Base-by-base conservation (phyloP, 2,888 invertebrate genomes). In the Microctonus hyperodae region DNA sequence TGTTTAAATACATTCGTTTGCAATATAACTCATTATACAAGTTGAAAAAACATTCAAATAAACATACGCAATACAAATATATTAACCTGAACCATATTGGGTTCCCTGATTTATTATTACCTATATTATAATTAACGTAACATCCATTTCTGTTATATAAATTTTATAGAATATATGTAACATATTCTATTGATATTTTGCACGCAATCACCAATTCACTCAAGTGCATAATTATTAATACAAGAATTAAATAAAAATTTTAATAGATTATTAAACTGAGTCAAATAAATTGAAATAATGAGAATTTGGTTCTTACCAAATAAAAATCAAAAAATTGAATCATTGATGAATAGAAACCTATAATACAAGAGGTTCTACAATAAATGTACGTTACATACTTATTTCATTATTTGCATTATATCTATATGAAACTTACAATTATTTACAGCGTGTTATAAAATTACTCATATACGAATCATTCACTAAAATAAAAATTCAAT, bases 381-480 rank as follows among this genome's bases (percentile, higher is more conserved):
- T 50, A 51, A n/a, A n/a, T 44, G 31, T 22, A 60, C 28, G 44
- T 31, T 20, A n/a, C 40, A 44, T 60, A n/a, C 20, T 33, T 40
- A 25, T 60, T 56, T 61, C 59, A 53, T 13, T 58, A 16, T 53
- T 57, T 56, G 37, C 61, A 56, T 51, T 59, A 65, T 57, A 63
- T 64, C 64, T 67, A 71, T 66, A 59, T 56, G 65, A 69, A 72
- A 70, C 59, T 70, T 71, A 71, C 69, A 69, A 69, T 70, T 71
- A 71, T 71, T 71, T 70, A 72, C 70, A 72, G 63, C 65, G 64
- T 66, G 69, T 62, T 37, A 70, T 65, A 65, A 58, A 44, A 70
- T 61, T 70, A 69, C 58, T 59, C 55, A 35, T 53, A 22, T 50
- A 48, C 33, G 44, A 33, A 40, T 57, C 25, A 50, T 31, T 22